Evolutionary conservation across 2,797 vertebrate genomes (phyloP).

Genomic region (Pantherophis vulpinus): DNA sequence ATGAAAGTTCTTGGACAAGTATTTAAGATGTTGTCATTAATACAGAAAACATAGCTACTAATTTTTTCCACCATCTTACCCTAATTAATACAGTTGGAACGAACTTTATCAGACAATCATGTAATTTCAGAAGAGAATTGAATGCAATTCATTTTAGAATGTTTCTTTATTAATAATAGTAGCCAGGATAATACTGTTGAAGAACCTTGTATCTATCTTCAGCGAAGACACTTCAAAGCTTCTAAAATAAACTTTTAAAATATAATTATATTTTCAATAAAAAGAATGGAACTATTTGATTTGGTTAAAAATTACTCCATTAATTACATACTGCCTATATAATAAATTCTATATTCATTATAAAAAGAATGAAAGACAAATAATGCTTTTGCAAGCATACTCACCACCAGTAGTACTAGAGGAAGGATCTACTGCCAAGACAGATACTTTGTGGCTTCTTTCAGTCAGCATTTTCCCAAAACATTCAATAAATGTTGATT

Average conservation of each 20-base stretch:
- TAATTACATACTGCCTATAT: not conserved
- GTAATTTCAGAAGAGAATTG: not conserved
- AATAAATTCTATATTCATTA: not conserved
- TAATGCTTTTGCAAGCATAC: slow-evolving; percentile 32
- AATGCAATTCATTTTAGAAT: not conserved
- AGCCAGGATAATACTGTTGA: not conserved
- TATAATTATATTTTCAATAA: not conserved
- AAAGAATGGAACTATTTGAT: not conserved
- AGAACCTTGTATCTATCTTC: not conserved
- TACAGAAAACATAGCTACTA: not conserved
- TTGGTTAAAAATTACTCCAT: not conserved
- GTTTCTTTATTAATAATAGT: not conserved
- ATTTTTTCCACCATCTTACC: not conserved
- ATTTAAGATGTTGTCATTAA: too few species aligned
- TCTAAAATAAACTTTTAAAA: not conserved
- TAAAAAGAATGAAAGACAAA: not conserved
- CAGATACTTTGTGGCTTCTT: slow-evolving; percentile 87
- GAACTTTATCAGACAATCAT: not conserved
- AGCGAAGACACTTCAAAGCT: not conserved
- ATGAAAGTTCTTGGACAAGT: not conserved
- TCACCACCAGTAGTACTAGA: slow-evolving; percentile 95
- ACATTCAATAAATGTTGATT: slow-evolving; percentile 95
- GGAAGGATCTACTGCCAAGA: slow-evolving; percentile 94
- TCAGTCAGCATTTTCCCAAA: slow-evolving; percentile 96
- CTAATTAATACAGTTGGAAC: not conserved